Percentiles rank a stretch among this genome's conserved stretches.
Evolutionary conservation across 2,888 invertebrate species (phyloP).

Genomic region (Tanypteryx hageni): DNA sequence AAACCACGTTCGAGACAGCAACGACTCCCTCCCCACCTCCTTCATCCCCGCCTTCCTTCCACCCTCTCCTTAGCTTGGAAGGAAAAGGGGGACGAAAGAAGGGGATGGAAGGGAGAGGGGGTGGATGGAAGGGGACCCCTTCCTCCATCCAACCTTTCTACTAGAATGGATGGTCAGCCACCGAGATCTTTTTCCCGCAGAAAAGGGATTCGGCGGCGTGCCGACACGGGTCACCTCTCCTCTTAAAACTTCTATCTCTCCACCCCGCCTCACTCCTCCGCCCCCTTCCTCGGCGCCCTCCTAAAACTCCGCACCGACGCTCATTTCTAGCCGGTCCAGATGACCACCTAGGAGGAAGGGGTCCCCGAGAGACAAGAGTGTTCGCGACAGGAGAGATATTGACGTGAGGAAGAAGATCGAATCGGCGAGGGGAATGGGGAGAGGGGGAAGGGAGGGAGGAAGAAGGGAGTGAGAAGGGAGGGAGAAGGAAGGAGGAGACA

Average conservation of each 20-base stretch:
- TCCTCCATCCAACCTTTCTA: not conserved
- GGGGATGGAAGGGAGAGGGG: too few relatives aligned
- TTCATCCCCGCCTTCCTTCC: not conserved
- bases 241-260: not conserved
- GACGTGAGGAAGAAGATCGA: not conserved
- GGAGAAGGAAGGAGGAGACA: too few relatives aligned
- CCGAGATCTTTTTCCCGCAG: not conserved
- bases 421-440: not conserved
- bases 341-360: not conserved
- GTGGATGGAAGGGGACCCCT: too few relatives aligned
- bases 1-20: not conserved
- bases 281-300: not conserved
- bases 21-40: not conserved
- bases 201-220: not conserved
- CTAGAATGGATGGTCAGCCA: not conserved
- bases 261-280: too few relatives aligned
- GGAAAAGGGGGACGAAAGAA: too few relatives aligned
- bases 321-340: not conserved
- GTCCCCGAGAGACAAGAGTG: slow-evolving; percentile 23
- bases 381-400: not conserved
- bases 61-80: too few relatives aligned
- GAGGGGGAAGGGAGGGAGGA: not conserved
- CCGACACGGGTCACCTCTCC: not conserved
- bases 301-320: not conserved
- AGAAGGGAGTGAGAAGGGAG: too few relatives aligned